These are phyloP conservation scores for Caloenas nicobarica DNA, from an alignment of 2,113 vertebrate genomes.

Conservation along the genomic window DNA sequence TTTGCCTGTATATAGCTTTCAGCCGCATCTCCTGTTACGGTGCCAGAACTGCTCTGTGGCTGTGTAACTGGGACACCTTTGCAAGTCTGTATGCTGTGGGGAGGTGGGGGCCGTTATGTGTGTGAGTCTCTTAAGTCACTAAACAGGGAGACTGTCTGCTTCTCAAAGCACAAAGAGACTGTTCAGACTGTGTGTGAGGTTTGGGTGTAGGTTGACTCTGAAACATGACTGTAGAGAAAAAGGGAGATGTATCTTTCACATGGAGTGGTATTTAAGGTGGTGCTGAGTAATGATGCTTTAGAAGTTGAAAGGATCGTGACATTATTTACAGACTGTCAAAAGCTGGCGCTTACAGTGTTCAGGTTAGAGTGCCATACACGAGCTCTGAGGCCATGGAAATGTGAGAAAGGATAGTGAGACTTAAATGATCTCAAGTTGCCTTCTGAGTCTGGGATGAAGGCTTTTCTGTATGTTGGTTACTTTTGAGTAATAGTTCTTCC, in stretches of 20 bases:
- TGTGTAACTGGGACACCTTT: neutral
- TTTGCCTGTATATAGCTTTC: neutral
- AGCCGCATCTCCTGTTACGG: neutral
- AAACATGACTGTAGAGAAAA: neutral
- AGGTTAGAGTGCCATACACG: neutral
- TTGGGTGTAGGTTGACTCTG: neutral
- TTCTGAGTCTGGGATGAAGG: neutral
- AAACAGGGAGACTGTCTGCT: neutral
- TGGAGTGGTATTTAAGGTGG: neutral
- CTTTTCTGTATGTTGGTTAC: neutral
- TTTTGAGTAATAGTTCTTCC: neutral
- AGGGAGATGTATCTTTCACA: neutral
- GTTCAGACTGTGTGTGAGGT: fast-evolving
- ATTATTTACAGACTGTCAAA: neutral
- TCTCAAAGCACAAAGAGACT: neutral
- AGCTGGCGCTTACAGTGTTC: neutral
- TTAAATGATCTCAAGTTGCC: neutral
- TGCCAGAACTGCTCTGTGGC: neutral
- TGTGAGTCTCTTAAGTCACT: neutral
- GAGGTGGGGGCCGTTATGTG: neutral
- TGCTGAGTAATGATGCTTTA: neutral
- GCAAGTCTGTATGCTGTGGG: neutral
- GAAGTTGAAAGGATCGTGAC: neutral
- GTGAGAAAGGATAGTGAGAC: neutral
- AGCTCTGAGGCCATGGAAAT: neutral